Conservation (phyloP, 2,113 vertebrate genomes). For the Cacatua alba region DNA sequence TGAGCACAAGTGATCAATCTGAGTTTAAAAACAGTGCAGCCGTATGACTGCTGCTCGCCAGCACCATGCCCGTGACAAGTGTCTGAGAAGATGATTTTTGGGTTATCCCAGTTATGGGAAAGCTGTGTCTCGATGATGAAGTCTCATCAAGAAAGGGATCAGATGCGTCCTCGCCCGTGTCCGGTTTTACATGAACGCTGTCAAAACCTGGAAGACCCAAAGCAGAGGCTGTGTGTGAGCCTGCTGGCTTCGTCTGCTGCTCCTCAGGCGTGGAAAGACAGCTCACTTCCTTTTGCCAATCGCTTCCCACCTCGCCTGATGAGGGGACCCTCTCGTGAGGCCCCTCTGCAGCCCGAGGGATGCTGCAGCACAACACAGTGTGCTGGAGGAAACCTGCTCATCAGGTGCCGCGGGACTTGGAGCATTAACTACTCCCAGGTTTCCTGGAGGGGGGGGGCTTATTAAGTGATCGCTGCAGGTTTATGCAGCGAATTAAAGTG, state of each 20-base stretch:
- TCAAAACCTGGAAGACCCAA: not conserved
- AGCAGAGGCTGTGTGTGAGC: not conserved
- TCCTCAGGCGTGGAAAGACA: not conserved
- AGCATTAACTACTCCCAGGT: not conserved
- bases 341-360: not conserved
- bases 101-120: not conserved
- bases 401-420: accelerated
- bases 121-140: not conserved
- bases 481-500: not conserved
- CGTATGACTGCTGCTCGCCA: accelerated
- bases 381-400: not conserved
- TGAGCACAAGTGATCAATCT: not conserved
- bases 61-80: accelerated
- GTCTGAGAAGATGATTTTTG: not conserved
- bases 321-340: accelerated
- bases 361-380: accelerated
- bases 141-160: not conserved
- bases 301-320: not conserved
- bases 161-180: accelerated
- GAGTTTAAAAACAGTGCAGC: not conserved
- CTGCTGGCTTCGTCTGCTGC: not conserved
- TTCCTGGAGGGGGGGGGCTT: accelerated
- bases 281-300: not conserved
- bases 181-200: accelerated
- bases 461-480: not conserved